A percentile compares a stretch with the other conserved stretches of the same genome.
Conservation (phyloP, 1,140 invertebrate species). For the Triops longicaudatus region DNA sequence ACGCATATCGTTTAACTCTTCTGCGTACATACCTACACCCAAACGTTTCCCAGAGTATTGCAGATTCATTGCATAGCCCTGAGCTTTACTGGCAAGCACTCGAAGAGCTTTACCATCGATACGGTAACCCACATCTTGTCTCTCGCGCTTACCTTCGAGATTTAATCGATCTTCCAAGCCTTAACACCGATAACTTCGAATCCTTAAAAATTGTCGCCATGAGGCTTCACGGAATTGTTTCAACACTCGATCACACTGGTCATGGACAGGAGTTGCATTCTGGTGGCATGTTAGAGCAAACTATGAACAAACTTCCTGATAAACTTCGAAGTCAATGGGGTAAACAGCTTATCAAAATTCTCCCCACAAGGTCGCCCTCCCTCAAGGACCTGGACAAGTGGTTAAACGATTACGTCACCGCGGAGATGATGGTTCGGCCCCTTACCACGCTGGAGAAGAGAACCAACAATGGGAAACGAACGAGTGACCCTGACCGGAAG, state of each 20-base stretch:
- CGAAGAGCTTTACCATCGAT: background rate
- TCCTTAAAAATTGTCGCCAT: background rate
- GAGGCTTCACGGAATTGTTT: no score
- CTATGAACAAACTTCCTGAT: constrained; percentile 11
- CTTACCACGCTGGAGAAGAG: constrained; percentile 9
- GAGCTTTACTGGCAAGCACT: constrained; percentile 13
- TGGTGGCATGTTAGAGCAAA: background rate
- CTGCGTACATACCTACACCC: background rate
- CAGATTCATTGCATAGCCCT: background rate
- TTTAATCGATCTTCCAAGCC: background rate
- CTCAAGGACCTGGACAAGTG: constrained; percentile 12
- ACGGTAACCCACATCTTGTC: constrained; percentile 17
- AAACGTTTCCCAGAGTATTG: background rate
- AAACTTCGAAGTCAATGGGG: constrained; percentile 21
- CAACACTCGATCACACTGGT: background rate
- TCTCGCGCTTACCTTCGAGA: background rate
- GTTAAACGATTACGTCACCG: background rate
- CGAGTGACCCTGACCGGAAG: no score
- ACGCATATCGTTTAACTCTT: background rate
- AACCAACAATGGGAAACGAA: no score
- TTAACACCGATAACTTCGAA: background rate
- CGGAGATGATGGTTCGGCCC: constrained; percentile 18
- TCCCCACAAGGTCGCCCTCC: no score
- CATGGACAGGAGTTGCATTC: background rate
- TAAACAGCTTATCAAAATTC: background rate